Conservation (phyloP, 2,888 invertebrate species). For the Acronicta alni region DNA sequence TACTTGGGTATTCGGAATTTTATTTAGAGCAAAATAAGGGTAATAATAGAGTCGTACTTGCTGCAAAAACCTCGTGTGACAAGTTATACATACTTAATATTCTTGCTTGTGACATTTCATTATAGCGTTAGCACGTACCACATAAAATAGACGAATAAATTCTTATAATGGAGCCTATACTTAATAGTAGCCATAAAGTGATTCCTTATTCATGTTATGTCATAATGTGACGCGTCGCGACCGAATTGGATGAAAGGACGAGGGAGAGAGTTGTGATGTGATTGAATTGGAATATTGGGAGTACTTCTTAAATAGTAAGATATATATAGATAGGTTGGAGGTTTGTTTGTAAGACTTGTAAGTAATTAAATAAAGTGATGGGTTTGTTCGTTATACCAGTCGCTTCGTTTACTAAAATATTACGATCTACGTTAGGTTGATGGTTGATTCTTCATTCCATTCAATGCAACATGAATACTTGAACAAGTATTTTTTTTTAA, state of each 20-base stretch:
- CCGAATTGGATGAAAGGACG: not conserved
- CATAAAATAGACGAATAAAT: slow-evolving; percentile 19
- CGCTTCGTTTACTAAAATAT: too few species aligned
- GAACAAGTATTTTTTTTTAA: too few species aligned
- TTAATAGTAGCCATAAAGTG: slow-evolving; percentile 19
- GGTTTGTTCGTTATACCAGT: too few species aligned
- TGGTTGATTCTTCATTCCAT: too few species aligned
- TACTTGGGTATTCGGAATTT: not conserved
- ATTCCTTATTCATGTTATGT: slow-evolving; percentile 12
- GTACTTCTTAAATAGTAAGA: too few species aligned
- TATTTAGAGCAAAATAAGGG: not conserved
- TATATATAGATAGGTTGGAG: too few species aligned
- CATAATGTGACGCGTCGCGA: not conserved
- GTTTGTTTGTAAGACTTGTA: too few species aligned
- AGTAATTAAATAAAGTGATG: too few species aligned
- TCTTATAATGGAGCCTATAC: slow-evolving; percentile 19
- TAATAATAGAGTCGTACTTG: not conserved
- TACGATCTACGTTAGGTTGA: too few species aligned
- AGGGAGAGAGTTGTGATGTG: too few species aligned
- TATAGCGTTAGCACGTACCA: slow-evolving; percentile 25
- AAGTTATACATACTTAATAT: slow-evolving; percentile 23
- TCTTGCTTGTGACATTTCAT: slow-evolving; percentile 7
- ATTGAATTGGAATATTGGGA: too few species aligned
- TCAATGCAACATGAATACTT: too few species aligned
- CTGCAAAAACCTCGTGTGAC: not conserved